These are phyloP conservation scores for Eulemur rubriventer DNA, from an alignment of 2,797 vertebrate species.

Conservation along the genomic window DNA sequence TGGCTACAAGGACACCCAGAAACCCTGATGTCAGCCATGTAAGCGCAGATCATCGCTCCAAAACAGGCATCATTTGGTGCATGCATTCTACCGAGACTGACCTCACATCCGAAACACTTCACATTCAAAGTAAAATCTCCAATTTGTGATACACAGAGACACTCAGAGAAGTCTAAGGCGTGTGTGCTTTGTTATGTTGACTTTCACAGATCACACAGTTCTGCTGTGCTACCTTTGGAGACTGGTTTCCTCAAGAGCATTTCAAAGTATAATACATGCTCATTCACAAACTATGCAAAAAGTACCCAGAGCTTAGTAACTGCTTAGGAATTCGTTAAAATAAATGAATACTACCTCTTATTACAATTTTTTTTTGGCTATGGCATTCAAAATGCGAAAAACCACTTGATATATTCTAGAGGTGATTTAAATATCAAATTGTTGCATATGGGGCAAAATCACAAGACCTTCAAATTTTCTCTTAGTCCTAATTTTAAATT, in stretches of 20 bases:
- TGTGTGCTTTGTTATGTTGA: background rate
- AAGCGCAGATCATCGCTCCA: background rate
- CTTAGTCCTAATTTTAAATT: background rate
- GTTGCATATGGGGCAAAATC: background rate
- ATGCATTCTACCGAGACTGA: background rate
- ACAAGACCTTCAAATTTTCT: background rate
- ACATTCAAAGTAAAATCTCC: background rate
- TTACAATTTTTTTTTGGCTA: background rate
- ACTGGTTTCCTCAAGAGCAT: background rate
- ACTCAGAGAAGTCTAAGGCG: rapidly evolving
- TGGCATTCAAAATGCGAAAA: background rate
- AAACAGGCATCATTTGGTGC: background rate
- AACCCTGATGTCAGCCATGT: background rate
- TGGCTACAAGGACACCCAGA: conserved; percentile 84
- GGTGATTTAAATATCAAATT: background rate
- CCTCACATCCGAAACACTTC: background rate
- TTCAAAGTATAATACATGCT: background rate
- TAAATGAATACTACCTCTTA: background rate
- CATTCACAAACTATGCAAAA: background rate
- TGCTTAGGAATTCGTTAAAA: background rate
- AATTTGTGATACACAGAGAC: background rate
- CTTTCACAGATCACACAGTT: background rate
- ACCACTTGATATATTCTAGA: background rate
- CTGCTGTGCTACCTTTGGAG: background rate
- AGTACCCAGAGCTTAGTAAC: background rate